Evolutionary conservation across 2,113 vertebrate genomes (phyloP).

Genomic region (Rhegmatorhina hoffmannsi): DNA sequence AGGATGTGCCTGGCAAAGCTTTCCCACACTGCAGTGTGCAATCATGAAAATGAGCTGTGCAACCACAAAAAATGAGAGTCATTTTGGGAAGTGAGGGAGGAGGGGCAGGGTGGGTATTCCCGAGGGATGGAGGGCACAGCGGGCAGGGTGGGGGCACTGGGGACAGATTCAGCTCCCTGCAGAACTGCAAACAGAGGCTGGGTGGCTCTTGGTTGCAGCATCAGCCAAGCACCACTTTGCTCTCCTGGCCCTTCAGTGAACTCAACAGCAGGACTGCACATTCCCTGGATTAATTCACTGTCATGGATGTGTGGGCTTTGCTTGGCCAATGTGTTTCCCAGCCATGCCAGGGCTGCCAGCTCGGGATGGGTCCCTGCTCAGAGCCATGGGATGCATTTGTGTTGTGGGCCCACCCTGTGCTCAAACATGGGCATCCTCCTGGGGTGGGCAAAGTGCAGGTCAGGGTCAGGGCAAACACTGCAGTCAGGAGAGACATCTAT

Average conservation of each 20-base stretch:
- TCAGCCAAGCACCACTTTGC: not conserved
- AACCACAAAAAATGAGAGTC: fast-evolving
- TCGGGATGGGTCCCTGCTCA: fast-evolving
- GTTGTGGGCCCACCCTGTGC: not conserved
- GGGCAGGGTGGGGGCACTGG: not conserved
- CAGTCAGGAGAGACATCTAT: fast-evolving
- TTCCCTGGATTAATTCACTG: not conserved
- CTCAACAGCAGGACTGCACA: fast-evolving
- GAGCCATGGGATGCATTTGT: not conserved
- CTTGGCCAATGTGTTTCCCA: not conserved
- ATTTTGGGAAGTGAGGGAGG: not conserved
- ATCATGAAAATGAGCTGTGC: not conserved
- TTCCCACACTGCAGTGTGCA: not conserved
- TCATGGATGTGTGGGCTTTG: fast-evolving
- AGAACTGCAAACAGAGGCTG: not conserved
- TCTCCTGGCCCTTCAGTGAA: not conserved
- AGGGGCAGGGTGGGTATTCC: not conserved
- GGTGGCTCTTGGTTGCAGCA: not conserved
- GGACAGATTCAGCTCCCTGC: not conserved
- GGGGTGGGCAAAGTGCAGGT: not conserved
- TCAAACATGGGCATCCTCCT: fast-evolving
- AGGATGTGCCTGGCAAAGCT: not conserved
- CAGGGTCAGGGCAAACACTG: not conserved
- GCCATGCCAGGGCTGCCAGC: not conserved
- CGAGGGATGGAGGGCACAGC: fast-evolving